Base-by-base conservation (phyloP, 1,140 invertebrate genomes). In the Tetragonula clypearis region DNA sequence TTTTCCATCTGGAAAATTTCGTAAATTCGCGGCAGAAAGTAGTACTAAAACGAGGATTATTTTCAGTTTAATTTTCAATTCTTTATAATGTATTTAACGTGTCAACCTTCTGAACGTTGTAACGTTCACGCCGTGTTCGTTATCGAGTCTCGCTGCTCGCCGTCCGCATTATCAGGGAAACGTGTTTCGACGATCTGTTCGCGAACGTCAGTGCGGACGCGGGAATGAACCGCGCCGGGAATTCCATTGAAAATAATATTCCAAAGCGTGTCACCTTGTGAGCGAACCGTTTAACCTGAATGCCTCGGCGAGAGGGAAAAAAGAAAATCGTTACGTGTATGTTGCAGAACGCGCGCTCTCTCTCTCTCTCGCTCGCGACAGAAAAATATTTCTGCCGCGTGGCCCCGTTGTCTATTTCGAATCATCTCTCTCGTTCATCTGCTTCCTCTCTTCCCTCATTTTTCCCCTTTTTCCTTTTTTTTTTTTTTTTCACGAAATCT, bases 391-490 rank as follows among this genome's bases (percentile, higher is more conserved):
- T 60, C 35, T 53, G 17, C n/a, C 12, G 21, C 12, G 21, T 41
- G 21, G 35, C 35, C 75, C 15, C 74, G 53, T 83, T 77, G 65
- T 84, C 75, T 60, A 60, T 79, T 84, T 71, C 65, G 14, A 84
- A 71, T 19, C n/a, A 12, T 30, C 65, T 58, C 68, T 55, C 14
- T 1, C 76, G 2, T 9, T 35, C 41, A 8, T 49, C 41, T 49
- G 41, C 41, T n/a, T 21, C 35, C 21, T 35, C 19, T 2, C 23
- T 58, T 56, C 41, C 41, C 35, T 35, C 35, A 35, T 30, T 30
- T 30, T 30, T 30, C n/a, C n/a, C n/a, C n/a, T 30, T 30, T 30
- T 30, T 30, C 30, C 30, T 1, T 30, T 30, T 30, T 30, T 30
- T 30, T 21, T n/a, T 58, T 30, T 65, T 72, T 73, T 58, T 21